phyloP scores from a whole-genome alignment of 2,888 invertebrate genomes.

The Limnephilus auricula region DNA sequence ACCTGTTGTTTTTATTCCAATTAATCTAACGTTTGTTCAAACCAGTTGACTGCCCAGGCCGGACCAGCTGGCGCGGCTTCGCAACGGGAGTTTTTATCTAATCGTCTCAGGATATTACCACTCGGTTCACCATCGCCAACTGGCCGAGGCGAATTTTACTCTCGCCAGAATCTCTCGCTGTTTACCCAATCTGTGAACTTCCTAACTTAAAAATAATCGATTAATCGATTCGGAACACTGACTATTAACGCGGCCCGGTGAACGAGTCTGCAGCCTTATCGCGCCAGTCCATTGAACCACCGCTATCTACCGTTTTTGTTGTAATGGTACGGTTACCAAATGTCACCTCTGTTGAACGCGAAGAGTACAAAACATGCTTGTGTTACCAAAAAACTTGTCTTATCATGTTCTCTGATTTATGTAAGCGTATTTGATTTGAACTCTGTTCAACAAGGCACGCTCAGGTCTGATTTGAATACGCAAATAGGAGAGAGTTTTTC shows the following conservation, averaged over 20 bases:
- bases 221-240: slow-evolving; percentile 29
- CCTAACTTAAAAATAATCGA: slow-evolving; percentile 4
- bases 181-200: slow-evolving; percentile 23
- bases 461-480: background rate
- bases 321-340: background rate
- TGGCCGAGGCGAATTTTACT: slow-evolving; percentile 18
- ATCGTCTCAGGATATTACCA: slow-evolving; percentile 3
- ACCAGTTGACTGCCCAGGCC: slow-evolving; percentile 19
- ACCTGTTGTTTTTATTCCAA: slow-evolving; percentile 30
- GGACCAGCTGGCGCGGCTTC: background rate
- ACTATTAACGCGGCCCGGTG: slow-evolving; percentile 20
- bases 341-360: background rate
- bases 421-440: background rate
- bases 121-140: background rate
- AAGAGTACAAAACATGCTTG: background rate
- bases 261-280: slow-evolving; percentile 25
- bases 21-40: slow-evolving; percentile 38
- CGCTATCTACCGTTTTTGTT: background rate
- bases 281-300: background rate
- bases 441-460: background rate
- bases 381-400: background rate
- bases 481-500: background rate
- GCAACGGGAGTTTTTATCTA: background rate
- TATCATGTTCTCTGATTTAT: background rate
- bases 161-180: background rate